Evolutionary conservation across 2,888 invertebrate species (phyloP), one percentile per base, ranked within the genome.

Genomic region (Molanna angustata): DNA sequence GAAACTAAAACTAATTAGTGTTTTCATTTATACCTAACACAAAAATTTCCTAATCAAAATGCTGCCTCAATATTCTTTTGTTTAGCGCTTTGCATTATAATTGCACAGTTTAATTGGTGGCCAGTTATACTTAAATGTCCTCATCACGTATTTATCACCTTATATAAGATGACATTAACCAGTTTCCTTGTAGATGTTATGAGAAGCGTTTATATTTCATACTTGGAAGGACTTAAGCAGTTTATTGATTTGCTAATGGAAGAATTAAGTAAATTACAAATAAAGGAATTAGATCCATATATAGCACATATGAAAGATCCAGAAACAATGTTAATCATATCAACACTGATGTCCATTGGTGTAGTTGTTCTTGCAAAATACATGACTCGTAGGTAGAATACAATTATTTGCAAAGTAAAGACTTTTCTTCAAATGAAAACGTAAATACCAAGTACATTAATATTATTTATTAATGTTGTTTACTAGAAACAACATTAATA

Each of bases 71-170:
- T 39, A 2, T 17, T 48, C 4, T 53, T 53, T 14, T 53, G 53
- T 33, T 49, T 43, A 31, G 53, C 53, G 7, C 21, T 53, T 3
- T 22, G 43, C 31, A 13, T 22, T 13, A 21, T 53, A n/a, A 27
- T 53, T 13, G 43, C 48, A 14, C 19, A 53, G 14, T 42, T 42
- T 13, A 18, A 37, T n/a, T 53, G 48, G 53, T 53, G 53, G 53
- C 53, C 53, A 6, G 11, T 19, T 4, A 43, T 44, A 2, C 31
- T 53, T 9, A 19, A 13, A 17, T 49, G 19, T 20, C 53, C 49
- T 3, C 49, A 33, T 9, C 21, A 27, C 6, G 1, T 20, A 2
- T 11, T 48, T 3, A 9, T 33, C 17, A 37, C 4, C 2, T 13
- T 39, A 3, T 49, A 49, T 20, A 21, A 49, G 32, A 32, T 45